Conservation (phyloP, 1,140 invertebrate genomes). For the Caenorhabditis latens region DNA sequence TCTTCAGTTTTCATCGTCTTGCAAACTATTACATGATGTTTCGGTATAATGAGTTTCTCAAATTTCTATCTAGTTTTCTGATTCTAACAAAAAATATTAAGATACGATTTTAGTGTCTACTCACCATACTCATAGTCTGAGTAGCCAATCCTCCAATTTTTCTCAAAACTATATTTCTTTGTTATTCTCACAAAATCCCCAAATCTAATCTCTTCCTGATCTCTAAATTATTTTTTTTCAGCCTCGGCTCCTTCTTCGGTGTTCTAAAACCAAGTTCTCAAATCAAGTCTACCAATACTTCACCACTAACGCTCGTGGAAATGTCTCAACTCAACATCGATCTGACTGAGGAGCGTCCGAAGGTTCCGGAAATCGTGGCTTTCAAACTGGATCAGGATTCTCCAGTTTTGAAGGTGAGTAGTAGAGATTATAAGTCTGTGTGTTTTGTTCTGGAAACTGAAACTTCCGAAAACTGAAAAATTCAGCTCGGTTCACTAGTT, state of each 20-base stretch:
- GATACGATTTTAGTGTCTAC: neutral
- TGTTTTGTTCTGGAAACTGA: too few species aligned
- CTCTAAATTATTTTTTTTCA: neutral
- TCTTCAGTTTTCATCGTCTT: neutral
- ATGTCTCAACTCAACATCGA: constrained; percentile 39
- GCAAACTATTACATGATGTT: neutral
- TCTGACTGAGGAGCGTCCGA: constrained; percentile 26
- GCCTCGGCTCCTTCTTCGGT: constrained; percentile 52
- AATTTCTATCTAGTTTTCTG: neutral
- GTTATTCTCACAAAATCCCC: too few species aligned
- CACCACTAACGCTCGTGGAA: neutral
- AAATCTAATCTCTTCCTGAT: too few species aligned
- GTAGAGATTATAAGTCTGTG: neutral
- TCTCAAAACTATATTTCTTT: neutral
- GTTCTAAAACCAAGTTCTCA: constrained; percentile 38
- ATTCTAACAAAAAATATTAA: neutral
- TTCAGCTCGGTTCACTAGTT: neutral
- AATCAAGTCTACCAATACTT: neutral
- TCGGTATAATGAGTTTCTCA: neutral
- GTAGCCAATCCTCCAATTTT: neutral
- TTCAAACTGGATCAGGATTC: constrained; percentile 2
- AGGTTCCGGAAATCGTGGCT: constrained; percentile 33
- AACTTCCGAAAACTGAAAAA: too few species aligned
- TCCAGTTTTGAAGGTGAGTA: constrained; percentile 9
- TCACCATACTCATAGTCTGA: too few species aligned